Evolutionary conservation across 23 tunicate species (phyloP), one percentile per base, ranked within the genome.

Genomic region (Diplosoma virens): DNA sequence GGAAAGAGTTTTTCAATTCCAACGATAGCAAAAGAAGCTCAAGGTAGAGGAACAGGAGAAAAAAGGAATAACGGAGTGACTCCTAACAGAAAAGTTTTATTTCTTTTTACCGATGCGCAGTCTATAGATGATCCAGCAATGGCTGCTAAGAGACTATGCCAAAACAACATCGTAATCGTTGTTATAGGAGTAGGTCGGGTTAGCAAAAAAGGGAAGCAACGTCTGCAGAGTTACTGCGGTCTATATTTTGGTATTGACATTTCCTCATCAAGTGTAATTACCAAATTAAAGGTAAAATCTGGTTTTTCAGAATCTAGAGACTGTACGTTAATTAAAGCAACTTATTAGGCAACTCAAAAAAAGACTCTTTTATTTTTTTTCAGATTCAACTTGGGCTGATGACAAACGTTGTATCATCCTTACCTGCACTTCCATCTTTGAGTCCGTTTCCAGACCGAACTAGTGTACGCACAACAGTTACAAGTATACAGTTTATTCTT

Each of bases 121-220:
- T 83, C 97, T 29, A 79, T 84, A 36, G 97, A 90, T 35, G 79
- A 90, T 30, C 85, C 84, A 0, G 73, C 61, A 58, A 90, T 71
- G 20, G 86, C 97, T 11, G 89, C 90, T 1, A 65, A 85, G 70
- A 36, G 97, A 73, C 78, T 90, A 32, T 90, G 97, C 73, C 85
- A 90, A 58, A 66, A 47, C 41, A 70, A 90, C 61, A 90, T 90
- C 47, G 59, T 90, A 7, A 86, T 86, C 1, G 86, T 90, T 22
- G 26, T 90, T 0, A 79, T 90, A 22, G 97, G 77, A n/a, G 67
- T 67, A 7, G 86, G 82, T 2, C 36, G 73, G 0, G 79, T 90
- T 0, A 79, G 80, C 58, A 24, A 52, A 14, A 54, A 73, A 55
- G 82, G 81, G 1, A 45, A 70, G 29, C 69, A 73, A 6, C 76